Evolutionary conservation across 2,113 vertebrate species (phyloP).

Genomic region (Sinocyclocheilus anshuiensis): DNA sequence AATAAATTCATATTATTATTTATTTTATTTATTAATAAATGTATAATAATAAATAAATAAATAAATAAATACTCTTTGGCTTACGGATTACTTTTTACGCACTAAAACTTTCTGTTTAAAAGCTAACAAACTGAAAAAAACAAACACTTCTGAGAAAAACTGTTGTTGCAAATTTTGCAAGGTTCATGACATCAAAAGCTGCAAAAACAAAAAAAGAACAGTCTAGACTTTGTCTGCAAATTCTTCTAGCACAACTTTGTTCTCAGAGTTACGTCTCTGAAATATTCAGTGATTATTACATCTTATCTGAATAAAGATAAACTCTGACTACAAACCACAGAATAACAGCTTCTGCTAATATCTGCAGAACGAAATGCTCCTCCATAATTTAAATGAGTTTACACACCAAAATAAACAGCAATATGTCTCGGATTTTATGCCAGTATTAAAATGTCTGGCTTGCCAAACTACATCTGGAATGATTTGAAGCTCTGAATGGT

Average conservation of each 20-base stretch:
- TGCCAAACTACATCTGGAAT: too few species aligned
- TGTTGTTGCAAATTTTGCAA: not conserved
- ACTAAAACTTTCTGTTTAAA: not conserved
- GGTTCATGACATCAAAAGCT: not conserved
- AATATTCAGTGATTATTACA: not conserved
- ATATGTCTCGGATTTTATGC: not conserved
- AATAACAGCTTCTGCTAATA: not conserved
- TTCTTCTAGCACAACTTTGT: not conserved
- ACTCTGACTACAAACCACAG: not conserved
- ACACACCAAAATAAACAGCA: not conserved
- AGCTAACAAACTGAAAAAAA: not conserved
- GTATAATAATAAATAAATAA: too few species aligned
- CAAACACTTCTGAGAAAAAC: not conserved
- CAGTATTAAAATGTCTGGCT: not conserved
- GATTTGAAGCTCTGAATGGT: too few species aligned
- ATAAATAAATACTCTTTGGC: too few species aligned
- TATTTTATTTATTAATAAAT: too few species aligned
- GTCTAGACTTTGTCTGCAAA: not conserved
- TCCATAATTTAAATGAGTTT: not conserved
- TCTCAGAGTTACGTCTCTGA: not conserved
- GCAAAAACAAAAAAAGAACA: not conserved
- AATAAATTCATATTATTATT: too few species aligned
- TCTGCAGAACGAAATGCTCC: not conserved
- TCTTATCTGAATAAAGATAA: not conserved
- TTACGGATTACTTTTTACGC: too few species aligned